Conservation (phyloP, 2,797 vertebrate genomes). For the Hemitrygon akajei region DNA sequence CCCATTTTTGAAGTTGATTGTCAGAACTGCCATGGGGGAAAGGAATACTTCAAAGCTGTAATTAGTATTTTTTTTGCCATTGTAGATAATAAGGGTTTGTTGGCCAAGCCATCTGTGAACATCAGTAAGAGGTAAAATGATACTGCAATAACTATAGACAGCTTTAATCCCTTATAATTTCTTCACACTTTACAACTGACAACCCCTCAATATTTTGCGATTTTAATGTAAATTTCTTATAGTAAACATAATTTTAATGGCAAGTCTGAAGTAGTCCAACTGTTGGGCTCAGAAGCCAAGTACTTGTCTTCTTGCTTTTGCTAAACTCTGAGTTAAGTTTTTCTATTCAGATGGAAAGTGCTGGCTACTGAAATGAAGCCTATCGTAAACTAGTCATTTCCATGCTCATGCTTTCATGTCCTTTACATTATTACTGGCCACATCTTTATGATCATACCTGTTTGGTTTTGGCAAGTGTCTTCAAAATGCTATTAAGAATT, state of each 20-base stretch:
- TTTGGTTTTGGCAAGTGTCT: background rate
- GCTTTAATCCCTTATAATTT: conserved; percentile 9
- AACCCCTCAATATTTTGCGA: background rate
- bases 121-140: conserved; percentile 7
- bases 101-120: background rate
- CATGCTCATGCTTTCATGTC: background rate
- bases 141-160: background rate
- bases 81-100: background rate
- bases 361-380: background rate
- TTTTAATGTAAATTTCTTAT: conserved; percentile 28
- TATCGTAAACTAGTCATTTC: too few relatives aligned
- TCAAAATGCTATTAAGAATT: background rate
- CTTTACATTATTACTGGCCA: background rate
- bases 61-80: background rate
- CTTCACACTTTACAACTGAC: background rate
- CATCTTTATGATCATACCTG: background rate
- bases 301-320: background rate
- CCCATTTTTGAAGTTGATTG: background rate
- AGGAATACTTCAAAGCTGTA: conserved; percentile 7
- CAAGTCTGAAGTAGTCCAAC: conserved; percentile 13
- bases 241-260: background rate
- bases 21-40: background rate
- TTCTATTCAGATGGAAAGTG: background rate
- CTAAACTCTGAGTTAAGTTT: background rate
- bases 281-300: background rate